Conservation (phyloP, 2,113 vertebrate species). For the Odocoileus hemionus region DNA sequence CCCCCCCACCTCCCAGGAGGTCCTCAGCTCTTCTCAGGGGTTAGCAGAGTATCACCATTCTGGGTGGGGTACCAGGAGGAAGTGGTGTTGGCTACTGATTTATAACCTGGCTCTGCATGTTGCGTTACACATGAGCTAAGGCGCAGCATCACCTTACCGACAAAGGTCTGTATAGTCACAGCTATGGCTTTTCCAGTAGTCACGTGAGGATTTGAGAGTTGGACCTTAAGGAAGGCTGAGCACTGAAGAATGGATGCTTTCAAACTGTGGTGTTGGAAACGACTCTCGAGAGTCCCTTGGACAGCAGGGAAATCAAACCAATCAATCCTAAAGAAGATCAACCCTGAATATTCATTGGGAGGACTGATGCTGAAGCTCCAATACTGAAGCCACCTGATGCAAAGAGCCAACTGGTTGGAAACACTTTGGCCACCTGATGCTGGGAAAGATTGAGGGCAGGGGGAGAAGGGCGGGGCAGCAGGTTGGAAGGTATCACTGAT, state of each 20-base stretch:
- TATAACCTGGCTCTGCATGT: background rate
- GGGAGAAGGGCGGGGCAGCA: background rate
- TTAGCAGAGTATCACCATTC: background rate
- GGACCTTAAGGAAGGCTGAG: background rate
- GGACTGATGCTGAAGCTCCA: background rate
- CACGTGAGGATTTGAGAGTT: background rate
- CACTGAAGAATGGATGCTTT: background rate
- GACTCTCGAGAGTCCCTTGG: background rate
- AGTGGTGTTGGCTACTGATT: background rate
- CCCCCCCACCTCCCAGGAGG: too few species aligned
- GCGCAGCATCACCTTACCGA: background rate
- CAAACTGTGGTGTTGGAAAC: background rate
- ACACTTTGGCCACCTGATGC: background rate
- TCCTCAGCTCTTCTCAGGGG: background rate
- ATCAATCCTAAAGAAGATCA: background rate
- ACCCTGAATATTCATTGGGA: background rate
- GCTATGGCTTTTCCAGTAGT: background rate
- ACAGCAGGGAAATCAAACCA: background rate
- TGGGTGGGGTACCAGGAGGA: background rate
- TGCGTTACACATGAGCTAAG: background rate
- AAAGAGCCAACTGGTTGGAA: background rate
- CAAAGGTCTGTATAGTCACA: background rate
- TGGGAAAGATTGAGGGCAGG: background rate
- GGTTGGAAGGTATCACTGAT: background rate
- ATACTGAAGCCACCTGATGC: background rate